phyloP scores from a whole-genome alignment of 2,113 vertebrate species.

The Synchiropus splendidus region DNA sequence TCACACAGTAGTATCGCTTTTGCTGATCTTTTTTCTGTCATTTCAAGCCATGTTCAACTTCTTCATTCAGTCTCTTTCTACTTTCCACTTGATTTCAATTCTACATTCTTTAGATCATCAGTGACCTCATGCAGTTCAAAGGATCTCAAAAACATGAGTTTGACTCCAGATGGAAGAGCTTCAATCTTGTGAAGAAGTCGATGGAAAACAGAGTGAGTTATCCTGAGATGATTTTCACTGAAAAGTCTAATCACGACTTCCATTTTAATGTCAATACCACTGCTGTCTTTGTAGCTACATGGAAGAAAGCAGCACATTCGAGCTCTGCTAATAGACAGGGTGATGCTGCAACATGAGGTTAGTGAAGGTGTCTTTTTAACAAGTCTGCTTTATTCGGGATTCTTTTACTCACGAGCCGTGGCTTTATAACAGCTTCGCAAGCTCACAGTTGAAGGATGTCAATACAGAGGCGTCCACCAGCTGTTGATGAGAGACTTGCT shows the following conservation, averaged over 20 bases:
- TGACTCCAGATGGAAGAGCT: slow-evolving; percentile 96
- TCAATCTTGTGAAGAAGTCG: slow-evolving; percentile 94
- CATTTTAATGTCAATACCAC: neutral
- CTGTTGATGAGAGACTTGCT: slow-evolving; percentile 87
- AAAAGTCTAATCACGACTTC: neutral
- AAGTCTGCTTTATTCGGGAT: fast-evolving
- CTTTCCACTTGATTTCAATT: too few species aligned
- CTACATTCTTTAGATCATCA: slow-evolving; percentile 84
- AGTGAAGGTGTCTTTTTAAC: neutral
- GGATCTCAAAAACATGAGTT: slow-evolving; percentile 96
- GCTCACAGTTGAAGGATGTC: slow-evolving; percentile 87
- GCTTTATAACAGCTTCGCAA: slow-evolving; percentile 75
- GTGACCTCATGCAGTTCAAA: slow-evolving; percentile 88
- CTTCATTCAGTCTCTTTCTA: too few species aligned
- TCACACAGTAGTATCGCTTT: too few species aligned
- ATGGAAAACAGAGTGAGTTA: slow-evolving; percentile 94
- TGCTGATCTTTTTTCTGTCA: too few species aligned
- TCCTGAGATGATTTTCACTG: neutral
- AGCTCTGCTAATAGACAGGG: slow-evolving; percentile 89
- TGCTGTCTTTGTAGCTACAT: slow-evolving; percentile 74
- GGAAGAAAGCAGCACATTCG: slow-evolving; percentile 94
- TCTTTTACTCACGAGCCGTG: slow-evolving; percentile 10
- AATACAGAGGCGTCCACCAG: slow-evolving; percentile 85
- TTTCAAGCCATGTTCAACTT: too few species aligned
- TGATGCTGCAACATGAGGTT: slow-evolving; percentile 97